These are phyloP conservation scores for Champsocephalus esox DNA, from an alignment of 2,797 vertebrate species.

Conservation along the genomic window DNA sequence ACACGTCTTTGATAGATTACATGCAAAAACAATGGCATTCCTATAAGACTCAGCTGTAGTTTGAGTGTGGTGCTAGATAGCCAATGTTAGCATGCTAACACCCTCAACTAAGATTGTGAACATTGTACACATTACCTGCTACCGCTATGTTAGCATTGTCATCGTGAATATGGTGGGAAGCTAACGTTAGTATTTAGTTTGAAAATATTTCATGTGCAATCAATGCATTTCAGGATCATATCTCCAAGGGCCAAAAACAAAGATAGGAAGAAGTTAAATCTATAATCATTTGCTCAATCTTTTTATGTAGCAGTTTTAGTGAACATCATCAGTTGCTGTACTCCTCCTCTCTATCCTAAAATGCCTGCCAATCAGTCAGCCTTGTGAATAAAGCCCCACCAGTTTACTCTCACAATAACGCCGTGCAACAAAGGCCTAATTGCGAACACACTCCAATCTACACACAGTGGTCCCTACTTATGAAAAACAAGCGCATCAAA, in stretches of 20 bases:
- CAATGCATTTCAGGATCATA: background rate
- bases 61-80: background rate
- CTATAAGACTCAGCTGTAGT: background rate
- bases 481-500: slow-evolving; percentile 72
- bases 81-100: background rate
- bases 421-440: slow-evolving; percentile 62
- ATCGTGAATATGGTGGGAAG: too few relatives aligned
- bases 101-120: background rate
- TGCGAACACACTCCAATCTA: slow-evolving; percentile 66
- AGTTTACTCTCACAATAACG: slow-evolving; percentile 53
- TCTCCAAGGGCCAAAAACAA: background rate
- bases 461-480: slow-evolving; percentile 56
- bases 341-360: slow-evolving; percentile 8
- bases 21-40: background rate
- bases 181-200: background rate
- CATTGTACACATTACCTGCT: too few relatives aligned
- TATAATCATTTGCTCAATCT: background rate
- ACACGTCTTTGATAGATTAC: background rate
- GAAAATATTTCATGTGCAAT: background rate
- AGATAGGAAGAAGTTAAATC: background rate
- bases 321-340: slow-evolving; percentile 12
- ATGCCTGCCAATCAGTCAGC: slow-evolving; percentile 45
- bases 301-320: background rate
- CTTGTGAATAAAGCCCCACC: slow-evolving; percentile 5
- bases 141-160: too few relatives aligned